A percentile compares a stretch with the other conserved stretches of the same genome.
phyloP scores from a whole-genome alignment of 2,888 invertebrate species.

The Charanyca ferruginea region DNA sequence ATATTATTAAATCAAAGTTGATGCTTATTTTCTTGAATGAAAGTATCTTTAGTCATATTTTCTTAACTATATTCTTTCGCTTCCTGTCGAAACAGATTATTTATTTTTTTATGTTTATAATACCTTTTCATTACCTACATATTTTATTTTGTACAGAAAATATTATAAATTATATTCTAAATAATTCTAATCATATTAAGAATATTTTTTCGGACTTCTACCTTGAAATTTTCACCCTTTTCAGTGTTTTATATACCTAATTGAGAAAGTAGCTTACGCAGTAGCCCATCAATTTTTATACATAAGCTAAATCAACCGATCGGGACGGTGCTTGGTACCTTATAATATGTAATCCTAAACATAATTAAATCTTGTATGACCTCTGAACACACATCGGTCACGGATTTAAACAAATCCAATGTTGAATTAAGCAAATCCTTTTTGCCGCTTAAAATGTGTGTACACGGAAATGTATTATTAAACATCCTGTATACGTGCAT shows the following conservation, averaged over 20 bases:
- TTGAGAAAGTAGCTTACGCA: neutral
- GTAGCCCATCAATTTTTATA: neutral
- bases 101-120: too few species aligned
- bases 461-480: conserved; percentile 33
- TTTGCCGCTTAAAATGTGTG: conserved; percentile 60
- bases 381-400: conserved; percentile 48
- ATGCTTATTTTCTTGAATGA: neutral
- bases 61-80: too few species aligned
- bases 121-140: too few species aligned
- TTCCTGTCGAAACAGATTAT: too few species aligned
- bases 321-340: too few species aligned
- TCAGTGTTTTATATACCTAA: too few species aligned
- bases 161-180: too few species aligned
- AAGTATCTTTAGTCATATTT: neutral
- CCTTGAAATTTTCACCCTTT: too few species aligned
- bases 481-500: conserved; percentile 1
- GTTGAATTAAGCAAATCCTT: conserved; percentile 74
- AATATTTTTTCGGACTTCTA: too few species aligned
- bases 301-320: conserved; percentile 1
- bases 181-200: too few species aligned
- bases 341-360: conserved; percentile 18
- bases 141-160: too few species aligned
- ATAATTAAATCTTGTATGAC: conserved; percentile 52
- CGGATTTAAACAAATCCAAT: conserved; percentile 62
- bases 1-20: neutral